These are phyloP conservation scores for Lycaena phlaeas DNA, from an alignment of 2,888 invertebrate species.

Conservation along the genomic window DNA sequence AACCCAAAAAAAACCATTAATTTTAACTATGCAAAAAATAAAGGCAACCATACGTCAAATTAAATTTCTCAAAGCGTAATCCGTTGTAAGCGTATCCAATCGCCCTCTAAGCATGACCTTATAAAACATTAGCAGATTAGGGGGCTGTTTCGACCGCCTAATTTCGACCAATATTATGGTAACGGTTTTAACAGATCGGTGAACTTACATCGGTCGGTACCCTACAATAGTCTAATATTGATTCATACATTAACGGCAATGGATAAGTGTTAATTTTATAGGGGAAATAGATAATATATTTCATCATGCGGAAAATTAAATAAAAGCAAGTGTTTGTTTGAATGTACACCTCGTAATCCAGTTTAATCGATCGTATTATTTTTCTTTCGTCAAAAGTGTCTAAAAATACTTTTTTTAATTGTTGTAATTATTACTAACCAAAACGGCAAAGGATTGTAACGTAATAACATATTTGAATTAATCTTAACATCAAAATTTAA, in stretches of 20 bases:
- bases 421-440: not conserved
- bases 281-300: conserved; percentile 3
- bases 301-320: conserved; percentile 1
- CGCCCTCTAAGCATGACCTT: conserved; percentile 34
- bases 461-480: too few species aligned
- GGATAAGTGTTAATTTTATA: not conserved
- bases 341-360: too few species aligned
- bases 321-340: conserved; percentile 4
- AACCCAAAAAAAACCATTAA: too few species aligned
- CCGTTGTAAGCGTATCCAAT: conserved; percentile 44
- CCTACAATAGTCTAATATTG: not conserved
- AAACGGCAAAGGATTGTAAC: too few species aligned
- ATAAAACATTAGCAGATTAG: conserved; percentile 47
- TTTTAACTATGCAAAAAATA: not conserved
- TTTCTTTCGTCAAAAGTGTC: too few species aligned
- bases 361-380: not conserved
- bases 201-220: conserved; percentile 24
- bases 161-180: conserved; percentile 30
- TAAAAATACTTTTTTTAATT: too few species aligned
- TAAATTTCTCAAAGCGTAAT: conserved; percentile 39
- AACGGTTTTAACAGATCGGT: conserved; percentile 20
- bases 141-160: conserved; percentile 27
- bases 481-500: too few species aligned
- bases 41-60: conserved; percentile 28
- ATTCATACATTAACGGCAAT: not conserved